Conservation (phyloP, 35 echinoderm and acorn worm species). For the Heliocidaris tuberculata region DNA sequence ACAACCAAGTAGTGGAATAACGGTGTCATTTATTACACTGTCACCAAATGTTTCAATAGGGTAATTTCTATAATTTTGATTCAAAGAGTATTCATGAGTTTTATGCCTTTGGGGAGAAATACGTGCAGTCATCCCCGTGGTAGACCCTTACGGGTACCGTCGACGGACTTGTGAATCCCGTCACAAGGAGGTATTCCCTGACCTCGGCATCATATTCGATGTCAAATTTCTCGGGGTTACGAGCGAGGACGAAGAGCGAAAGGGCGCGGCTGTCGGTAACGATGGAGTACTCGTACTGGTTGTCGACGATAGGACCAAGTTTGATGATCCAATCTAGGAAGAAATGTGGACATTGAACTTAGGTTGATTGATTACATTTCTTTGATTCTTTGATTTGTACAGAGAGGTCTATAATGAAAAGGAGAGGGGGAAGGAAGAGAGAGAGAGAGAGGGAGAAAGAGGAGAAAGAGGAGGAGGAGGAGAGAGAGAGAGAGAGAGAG, state of each 20-base stretch:
- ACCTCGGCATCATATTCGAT: constrained; percentile 54
- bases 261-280: constrained; percentile 35
- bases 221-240: constrained; percentile 55
- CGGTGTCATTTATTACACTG: too few relatives aligned
- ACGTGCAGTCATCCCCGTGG: constrained; percentile 59
- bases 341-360: background rate
- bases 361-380: background rate
- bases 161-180: constrained; percentile 31
- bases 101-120: constrained; percentile 1
- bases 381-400: too few relatives aligned
- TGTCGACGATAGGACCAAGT: constrained; percentile 54
- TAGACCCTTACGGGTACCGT: constrained; percentile 52
- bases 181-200: constrained; percentile 53
- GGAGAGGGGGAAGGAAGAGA: too few relatives aligned
- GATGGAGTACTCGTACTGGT: constrained; percentile 62
- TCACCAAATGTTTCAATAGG: too few relatives aligned
- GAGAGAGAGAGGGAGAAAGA: too few relatives aligned
- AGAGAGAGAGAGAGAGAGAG: too few relatives aligned
- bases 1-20: too few relatives aligned
- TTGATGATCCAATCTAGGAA: constrained; percentile 62
- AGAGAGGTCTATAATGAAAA: too few relatives aligned
- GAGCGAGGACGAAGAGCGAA: constrained; percentile 55
- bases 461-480: too few relatives aligned
- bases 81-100: background rate
- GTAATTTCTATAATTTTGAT: too few relatives aligned